Conservation (phyloP, 23 tunicate species). For the Trididemnum miniatum region DNA sequence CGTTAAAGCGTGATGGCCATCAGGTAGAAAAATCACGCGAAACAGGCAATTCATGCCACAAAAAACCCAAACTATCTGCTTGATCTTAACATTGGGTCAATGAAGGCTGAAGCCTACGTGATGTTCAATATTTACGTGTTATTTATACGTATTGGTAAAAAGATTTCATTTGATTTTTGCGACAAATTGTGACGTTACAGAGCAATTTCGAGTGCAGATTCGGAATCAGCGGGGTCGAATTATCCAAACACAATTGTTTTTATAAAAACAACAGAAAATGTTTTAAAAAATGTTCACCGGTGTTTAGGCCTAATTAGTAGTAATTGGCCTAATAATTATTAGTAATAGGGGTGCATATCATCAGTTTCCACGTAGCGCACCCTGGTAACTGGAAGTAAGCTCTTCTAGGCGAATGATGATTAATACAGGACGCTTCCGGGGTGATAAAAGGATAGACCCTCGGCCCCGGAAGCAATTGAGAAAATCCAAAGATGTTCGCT, state of each 20-base stretch:
- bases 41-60: slow-evolving; percentile 29
- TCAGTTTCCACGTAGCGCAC: too few relatives aligned
- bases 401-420: too few relatives aligned
- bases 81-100: slow-evolving; percentile 14
- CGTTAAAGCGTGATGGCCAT: slow-evolving; percentile 27
- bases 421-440: too few relatives aligned
- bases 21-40: background rate
- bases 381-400: too few relatives aligned
- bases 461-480: too few relatives aligned
- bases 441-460: too few relatives aligned
- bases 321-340: too few relatives aligned
- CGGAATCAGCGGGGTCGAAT: slow-evolving; percentile 22
- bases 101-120: slow-evolving; percentile 11
- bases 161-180: background rate
- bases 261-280: slow-evolving; percentile 16
- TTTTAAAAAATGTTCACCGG: slow-evolving; percentile 21
- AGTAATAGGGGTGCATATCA: too few relatives aligned
- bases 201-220: slow-evolving; percentile 28
- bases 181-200: slow-evolving; percentile 18
- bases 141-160: background rate
- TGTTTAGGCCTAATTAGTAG: too few relatives aligned
- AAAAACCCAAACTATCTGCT: slow-evolving; percentile 8
- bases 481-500: too few relatives aligned
- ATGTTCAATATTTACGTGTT: slow-evolving; percentile 11
- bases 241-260: slow-evolving; percentile 13